Conservation (phyloP, 1,140 invertebrate species). For the Rhyacophila brunnea region DNA sequence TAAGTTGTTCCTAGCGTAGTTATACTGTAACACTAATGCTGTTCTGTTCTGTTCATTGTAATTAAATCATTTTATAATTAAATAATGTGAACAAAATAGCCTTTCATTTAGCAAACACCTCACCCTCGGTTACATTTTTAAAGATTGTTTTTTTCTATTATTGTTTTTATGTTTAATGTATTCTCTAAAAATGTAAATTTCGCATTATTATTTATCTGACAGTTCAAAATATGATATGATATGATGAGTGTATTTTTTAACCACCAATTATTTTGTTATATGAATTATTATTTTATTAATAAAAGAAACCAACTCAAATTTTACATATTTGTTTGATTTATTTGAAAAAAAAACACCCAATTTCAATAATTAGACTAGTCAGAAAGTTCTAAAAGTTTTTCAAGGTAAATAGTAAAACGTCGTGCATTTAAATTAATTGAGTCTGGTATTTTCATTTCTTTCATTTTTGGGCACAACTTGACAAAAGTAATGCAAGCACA, state of each 20-base stretch:
- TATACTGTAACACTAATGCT: constrained; percentile 59
- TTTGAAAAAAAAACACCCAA: background rate
- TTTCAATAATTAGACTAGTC: too few species aligned
- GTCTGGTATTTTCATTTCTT: too few species aligned
- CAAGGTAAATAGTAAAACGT: too few species aligned
- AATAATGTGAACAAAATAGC: constrained; percentile 56
- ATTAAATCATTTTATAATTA: constrained; percentile 61
- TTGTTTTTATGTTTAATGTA: too few species aligned
- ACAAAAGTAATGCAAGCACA: too few species aligned
- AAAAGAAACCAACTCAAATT: constrained; percentile 2
- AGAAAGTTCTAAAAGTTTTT: too few species aligned
- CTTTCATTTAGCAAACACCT: background rate
- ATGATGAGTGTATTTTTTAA: constrained; percentile 3
- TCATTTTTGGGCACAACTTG: too few species aligned
- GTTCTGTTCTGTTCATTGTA: constrained; percentile 52
- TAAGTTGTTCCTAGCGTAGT: constrained; percentile 58
- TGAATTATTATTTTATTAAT: background rate
- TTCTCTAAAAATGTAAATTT: too few species aligned
- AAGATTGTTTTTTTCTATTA: constrained; percentile 2
- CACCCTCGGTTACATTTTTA: background rate
- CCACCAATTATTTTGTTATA: background rate
- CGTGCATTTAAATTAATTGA: too few species aligned
- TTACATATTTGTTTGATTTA: constrained; percentile 2
- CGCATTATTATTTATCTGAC: too few species aligned
- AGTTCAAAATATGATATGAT: too few species aligned